Conservation (phyloP, 2,113 vertebrate genomes). For the Poecile atricapillus region DNA sequence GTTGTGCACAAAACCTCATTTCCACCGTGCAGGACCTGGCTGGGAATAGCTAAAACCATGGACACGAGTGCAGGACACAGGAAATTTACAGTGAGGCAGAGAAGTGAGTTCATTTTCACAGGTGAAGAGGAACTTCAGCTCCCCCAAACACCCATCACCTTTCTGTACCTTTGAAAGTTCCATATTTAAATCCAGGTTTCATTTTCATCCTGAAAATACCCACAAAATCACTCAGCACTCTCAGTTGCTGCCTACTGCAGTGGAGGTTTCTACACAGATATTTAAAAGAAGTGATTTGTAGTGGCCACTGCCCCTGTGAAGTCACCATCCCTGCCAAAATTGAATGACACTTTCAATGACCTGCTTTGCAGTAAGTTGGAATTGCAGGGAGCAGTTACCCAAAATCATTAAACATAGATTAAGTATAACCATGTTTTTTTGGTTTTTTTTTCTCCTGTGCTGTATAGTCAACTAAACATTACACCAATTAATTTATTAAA, state of each 20-base stretch:
- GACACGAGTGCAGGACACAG: not conserved
- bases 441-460: slow-evolving; percentile 59
- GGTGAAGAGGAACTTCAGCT: not conserved
- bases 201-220: not conserved
- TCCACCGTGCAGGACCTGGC: not conserved
- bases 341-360: slow-evolving; percentile 64
- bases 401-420: slow-evolving; percentile 72
- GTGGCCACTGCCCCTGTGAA: slow-evolving; percentile 49
- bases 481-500: slow-evolving; percentile 60
- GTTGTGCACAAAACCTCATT: not conserved
- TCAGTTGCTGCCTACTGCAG: not conserved
- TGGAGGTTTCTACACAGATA: slow-evolving; percentile 26
- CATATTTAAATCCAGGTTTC: not conserved
- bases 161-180: not conserved
- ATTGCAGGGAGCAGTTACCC: slow-evolving; percentile 60
- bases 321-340: slow-evolving; percentile 56
- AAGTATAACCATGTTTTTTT: slow-evolving; percentile 61
- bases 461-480: slow-evolving; percentile 39
- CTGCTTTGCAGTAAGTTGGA: slow-evolving; percentile 49
- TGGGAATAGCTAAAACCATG: not conserved
- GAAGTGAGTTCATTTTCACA: not conserved
- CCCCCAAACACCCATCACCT: not conserved
- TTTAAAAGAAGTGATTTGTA: slow-evolving; percentile 48
- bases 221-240: not conserved
- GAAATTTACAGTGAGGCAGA: not conserved